Evolutionary conservation across 1,140 invertebrate genomes (phyloP).

Genomic region (Anoplophora glabripennis): DNA sequence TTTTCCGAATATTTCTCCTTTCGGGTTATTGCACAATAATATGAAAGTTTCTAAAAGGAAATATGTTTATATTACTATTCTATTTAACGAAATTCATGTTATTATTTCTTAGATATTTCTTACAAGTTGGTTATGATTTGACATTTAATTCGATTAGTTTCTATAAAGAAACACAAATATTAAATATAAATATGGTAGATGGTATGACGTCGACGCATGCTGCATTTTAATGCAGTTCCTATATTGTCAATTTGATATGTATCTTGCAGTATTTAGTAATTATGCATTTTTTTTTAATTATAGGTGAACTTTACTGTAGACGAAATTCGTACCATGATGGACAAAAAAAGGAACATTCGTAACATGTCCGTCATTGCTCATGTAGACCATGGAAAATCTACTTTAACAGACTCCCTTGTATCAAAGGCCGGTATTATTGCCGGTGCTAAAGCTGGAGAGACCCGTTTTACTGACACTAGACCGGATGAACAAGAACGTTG

Average conservation of each 20-base stretch:
- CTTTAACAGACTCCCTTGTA: constrained; percentile 97
- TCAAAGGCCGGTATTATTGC: constrained; percentile 99
- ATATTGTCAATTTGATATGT: not conserved
- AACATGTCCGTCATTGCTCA: constrained; percentile 99
- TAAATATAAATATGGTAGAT: constrained; percentile 11
- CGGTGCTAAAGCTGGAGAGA: constrained; percentile 96
- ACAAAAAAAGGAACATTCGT: constrained; percentile 98
- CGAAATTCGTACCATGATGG: constrained; percentile 99
- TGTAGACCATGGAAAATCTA: constrained; percentile 99
- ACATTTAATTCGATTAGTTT: not conserved
- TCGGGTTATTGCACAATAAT: constrained; percentile 46
- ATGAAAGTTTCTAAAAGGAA: constrained; percentile 32
- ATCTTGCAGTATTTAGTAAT: not conserved
- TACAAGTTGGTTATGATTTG: not conserved
- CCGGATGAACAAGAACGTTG: constrained; percentile 99
- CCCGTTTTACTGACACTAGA: constrained; percentile 97
- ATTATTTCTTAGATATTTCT: constrained; percentile 2
- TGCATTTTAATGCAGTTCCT: not conserved
- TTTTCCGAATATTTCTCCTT: constrained; percentile 27
- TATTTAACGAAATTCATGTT: not conserved
- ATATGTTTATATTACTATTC: constrained; percentile 3
- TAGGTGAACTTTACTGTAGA: constrained; percentile 99
- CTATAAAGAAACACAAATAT: not conserved
- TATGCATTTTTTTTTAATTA: constrained; percentile 41
- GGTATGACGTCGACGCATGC: not conserved